A percentile compares a stretch with the other conserved stretches of the same genome.
Evolutionary conservation across 2,888 invertebrate species (phyloP).

Genomic region (Scelioninae gen. 2): DNA sequence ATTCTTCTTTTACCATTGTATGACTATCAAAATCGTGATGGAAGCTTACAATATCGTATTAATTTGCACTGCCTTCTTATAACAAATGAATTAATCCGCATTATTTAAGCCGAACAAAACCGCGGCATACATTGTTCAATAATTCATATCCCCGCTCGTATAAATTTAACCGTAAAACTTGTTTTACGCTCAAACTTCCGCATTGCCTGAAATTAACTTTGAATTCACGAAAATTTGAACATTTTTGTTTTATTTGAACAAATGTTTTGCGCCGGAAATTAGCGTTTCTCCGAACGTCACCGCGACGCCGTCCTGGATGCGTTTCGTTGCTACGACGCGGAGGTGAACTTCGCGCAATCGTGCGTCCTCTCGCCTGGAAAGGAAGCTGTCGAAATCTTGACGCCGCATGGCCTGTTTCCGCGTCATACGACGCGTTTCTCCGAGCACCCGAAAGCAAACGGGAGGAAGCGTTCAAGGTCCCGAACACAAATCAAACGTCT

Average conservation of each 20-base stretch:
- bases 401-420: conserved; percentile 35
- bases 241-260: conserved; percentile 6
- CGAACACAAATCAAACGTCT: conserved; percentile 29
- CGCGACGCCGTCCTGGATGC: conserved; percentile 17
- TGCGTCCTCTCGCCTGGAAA: conserved; percentile 19
- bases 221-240: background rate
- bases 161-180: too few relatives aligned
- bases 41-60: too few relatives aligned
- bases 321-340: conserved; percentile 35
- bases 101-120: too few relatives aligned
- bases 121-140: too few relatives aligned
- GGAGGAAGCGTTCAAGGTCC: conserved; percentile 27
- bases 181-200: too few relatives aligned
- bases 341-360: conserved; percentile 22
- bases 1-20: too few relatives aligned
- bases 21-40: too few relatives aligned
- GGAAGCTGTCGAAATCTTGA: conserved; percentile 40
- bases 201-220: too few relatives aligned
- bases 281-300: conserved; percentile 21
- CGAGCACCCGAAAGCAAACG: conserved; percentile 32
- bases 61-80: too few relatives aligned
- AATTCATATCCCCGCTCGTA: too few relatives aligned
- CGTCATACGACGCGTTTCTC: conserved; percentile 37
- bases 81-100: too few relatives aligned
- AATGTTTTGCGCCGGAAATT: conserved; percentile 14